Percentiles rank a stretch among this genome's conserved stretches.
phyloP scores from a whole-genome alignment of 2,797 vertebrate species.

The Gymnocypris eckloni region DNA sequence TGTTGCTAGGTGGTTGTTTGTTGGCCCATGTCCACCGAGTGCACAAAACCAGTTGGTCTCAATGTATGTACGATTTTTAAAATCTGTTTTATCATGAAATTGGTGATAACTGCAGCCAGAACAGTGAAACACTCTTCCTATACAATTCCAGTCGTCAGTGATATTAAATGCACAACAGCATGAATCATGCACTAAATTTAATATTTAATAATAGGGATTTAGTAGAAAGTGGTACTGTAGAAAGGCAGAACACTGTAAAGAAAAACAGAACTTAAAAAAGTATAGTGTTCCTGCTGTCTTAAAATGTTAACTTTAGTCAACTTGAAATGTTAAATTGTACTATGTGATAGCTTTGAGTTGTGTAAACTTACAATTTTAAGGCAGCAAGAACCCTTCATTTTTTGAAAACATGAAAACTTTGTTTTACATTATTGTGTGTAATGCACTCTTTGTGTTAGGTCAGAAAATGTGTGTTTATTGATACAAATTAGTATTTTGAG shows the following conservation, averaged over 20 bases:
- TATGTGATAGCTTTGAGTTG: no score
- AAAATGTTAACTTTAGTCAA: no score
- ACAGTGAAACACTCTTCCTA: neutral
- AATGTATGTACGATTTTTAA: neutral
- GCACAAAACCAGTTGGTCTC: neutral
- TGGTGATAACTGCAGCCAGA: neutral
- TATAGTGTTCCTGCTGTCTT: no score
- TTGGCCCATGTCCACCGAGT: neutral
- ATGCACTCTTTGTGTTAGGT: no score
- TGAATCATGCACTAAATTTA: neutral
- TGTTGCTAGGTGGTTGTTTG: neutral
- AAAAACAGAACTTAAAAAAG: no score
- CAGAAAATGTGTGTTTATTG: no score
- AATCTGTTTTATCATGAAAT: neutral
- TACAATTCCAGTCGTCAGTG: neutral
- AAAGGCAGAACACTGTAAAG: neutral
- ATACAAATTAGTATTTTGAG: neutral
- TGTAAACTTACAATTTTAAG: no score
- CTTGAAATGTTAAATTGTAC: no score
- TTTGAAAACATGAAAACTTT: no score
- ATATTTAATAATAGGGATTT: neutral
- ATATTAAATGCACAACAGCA: neutral
- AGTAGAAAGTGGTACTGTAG: neutral
- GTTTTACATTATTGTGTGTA: no score
- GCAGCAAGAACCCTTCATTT: no score